Evolutionary conservation across 1,140 invertebrate species (phyloP).

Genomic region (Nephila pilipes): DNA sequence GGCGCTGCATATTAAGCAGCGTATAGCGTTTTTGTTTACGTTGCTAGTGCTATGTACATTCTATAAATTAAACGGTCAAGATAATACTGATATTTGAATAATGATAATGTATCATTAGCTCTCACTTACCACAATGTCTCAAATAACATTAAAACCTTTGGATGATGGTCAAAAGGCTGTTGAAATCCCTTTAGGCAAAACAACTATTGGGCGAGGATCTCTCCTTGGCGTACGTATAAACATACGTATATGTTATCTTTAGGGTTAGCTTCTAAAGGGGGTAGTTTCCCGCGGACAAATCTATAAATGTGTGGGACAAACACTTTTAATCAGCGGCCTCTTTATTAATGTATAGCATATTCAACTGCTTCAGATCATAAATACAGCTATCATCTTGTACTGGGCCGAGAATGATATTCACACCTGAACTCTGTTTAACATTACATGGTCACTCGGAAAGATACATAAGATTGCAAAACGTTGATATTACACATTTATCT

Average conservation of each 20-base stretch:
- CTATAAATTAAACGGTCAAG: conserved; percentile 74
- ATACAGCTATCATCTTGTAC: no score
- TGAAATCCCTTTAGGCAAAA: conserved; percentile 78
- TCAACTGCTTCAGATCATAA: no score
- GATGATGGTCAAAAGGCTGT: conserved; percentile 77
- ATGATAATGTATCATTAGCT: conserved; percentile 52
- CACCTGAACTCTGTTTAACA: no score
- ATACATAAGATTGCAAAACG: no score
- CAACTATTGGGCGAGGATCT: conserved; percentile 78
- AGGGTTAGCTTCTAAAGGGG: not conserved
- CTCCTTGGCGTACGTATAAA: conserved; percentile 78
- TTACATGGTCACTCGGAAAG: no score
- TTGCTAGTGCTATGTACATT: conserved; percentile 53
- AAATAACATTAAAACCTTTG: conserved; percentile 78
- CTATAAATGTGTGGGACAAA: not conserved
- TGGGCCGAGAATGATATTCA: no score
- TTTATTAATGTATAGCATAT: no score
- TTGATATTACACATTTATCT: no score
- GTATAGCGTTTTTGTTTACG: conserved; percentile 74
- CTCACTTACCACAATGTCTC: conserved; percentile 71
- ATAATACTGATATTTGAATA: not conserved
- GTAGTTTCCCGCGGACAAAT: not conserved
- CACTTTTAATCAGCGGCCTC: not conserved
- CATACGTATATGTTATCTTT: conserved; percentile 45
- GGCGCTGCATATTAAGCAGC: conserved; percentile 69